These are phyloP conservation scores for Coilia nasus DNA, from an alignment of 2,797 vertebrate genomes.

Conservation along the genomic window DNA sequence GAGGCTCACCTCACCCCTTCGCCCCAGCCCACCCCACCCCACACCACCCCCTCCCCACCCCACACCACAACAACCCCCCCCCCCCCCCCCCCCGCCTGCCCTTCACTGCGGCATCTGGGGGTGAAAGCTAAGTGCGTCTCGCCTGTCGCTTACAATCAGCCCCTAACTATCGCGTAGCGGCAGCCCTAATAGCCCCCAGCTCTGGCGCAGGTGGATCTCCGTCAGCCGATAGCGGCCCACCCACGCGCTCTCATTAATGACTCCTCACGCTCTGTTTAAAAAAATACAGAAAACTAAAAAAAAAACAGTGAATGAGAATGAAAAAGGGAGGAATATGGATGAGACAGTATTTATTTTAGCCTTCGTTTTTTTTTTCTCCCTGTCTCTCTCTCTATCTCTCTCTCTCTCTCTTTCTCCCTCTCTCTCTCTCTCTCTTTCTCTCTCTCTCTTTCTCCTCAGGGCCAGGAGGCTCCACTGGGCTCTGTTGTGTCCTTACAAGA, in stretches of 20 bases:
- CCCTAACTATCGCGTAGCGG: constrained; percentile 62
- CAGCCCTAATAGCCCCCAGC: constrained; percentile 47
- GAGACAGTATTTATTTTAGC: constrained; percentile 60
- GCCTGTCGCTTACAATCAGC: constrained; percentile 60
- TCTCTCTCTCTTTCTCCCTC: too few relatives aligned
- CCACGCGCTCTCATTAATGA: constrained; percentile 65
- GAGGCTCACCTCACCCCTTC: too few relatives aligned
- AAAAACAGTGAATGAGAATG: constrained; percentile 5
- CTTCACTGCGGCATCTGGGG: not conserved
- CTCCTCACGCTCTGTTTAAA: constrained; percentile 50
- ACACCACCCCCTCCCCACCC: too few relatives aligned
- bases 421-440: too few relatives aligned
- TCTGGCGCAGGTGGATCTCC: constrained; percentile 45
- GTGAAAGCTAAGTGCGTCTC: constrained; percentile 35
- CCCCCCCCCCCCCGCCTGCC: not conserved
- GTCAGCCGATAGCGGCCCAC: constrained; percentile 63
- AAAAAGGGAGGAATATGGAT: constrained; percentile 53
- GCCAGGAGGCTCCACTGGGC: constrained; percentile 47
- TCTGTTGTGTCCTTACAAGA: constrained; percentile 41
- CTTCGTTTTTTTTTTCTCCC: constrained; percentile 28
- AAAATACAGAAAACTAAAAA: not conserved
- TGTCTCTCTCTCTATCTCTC: not conserved
- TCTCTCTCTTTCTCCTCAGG: not conserved
- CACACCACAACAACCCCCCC: not conserved
- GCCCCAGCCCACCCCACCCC: too few relatives aligned